Evolutionary conservation across 2,888 invertebrate species (phyloP), one percentile per base, ranked within the genome.

Genomic region (Gasteruption jaculator): DNA sequence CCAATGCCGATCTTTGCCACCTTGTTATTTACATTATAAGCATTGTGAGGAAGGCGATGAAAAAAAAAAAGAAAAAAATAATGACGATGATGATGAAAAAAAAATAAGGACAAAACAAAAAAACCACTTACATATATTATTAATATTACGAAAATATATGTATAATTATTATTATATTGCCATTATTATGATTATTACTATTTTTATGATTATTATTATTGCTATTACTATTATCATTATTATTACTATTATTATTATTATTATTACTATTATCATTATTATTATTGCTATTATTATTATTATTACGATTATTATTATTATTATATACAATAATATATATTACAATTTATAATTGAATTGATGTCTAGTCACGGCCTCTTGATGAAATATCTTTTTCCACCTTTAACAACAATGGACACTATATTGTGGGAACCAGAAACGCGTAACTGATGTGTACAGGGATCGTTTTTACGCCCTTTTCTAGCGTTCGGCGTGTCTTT

Each of bases 21-120:
- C 66, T 71, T 70, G 71, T 71, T 71, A 68, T 68, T 68, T 65
- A 52, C 52, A 63, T 68, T 65, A 56, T 65, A 63, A 62, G 60
- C 32, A 45, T 38, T 45, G 32, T 44, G 30, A 11, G 18, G 37
- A 31, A 35, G 8, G 18, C 7, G 18, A 24, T 18, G 11, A 26
- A 12, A 16, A 14, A 22, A 15, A 12, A 7, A 35, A 22, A 10
- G 10, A 2, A 7, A 15, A 24, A 21, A 0, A 21, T n/a, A 6
- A 24, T 27, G 4, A 1, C 24, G 29, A 12, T 35, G 11, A 35
- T 35, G 8, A 24, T 35, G 11, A 26, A 12, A 16, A 14, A 22
- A 15, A 12, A 7, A 35, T 8, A 10, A 22, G 2, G 6, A 15
- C 24, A 21, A 0, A 21, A 7, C 5, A 24, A 12, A 4, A 1